Percentiles rank a stretch among this genome's conserved stretches.
These are phyloP conservation scores for Percina caprodes DNA, from an alignment of 2,113 vertebrate genomes.

Conservation along the genomic window DNA sequence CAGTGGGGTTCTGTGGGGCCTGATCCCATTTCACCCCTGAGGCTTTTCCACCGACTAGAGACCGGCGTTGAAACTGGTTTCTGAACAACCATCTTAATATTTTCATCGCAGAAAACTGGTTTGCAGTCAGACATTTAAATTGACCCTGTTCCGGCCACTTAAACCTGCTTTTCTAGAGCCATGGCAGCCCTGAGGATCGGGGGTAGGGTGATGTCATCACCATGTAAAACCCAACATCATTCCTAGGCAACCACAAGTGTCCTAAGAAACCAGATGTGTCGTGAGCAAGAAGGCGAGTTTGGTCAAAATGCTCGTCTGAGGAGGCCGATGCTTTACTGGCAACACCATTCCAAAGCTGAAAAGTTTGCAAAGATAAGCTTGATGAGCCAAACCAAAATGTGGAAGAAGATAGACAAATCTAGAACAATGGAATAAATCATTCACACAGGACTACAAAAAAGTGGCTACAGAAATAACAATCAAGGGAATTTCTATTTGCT, in stretches of 20 bases:
- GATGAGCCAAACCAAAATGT: background rate
- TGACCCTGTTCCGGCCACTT: slow-evolving; percentile 39
- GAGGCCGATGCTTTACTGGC: slow-evolving; percentile 12
- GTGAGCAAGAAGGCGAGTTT: slow-evolving; percentile 43
- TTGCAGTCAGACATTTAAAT: slow-evolving; percentile 40
- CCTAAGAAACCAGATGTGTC: slow-evolving; percentile 71
- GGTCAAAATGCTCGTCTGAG: slow-evolving; percentile 12
- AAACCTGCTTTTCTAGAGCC: slow-evolving; percentile 45
- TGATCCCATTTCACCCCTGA: slow-evolving; percentile 61
- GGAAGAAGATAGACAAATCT: slow-evolving; percentile 12
- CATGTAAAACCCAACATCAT: slow-evolving; percentile 68
- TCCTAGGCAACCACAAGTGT: slow-evolving; percentile 72
- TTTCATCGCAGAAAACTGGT: slow-evolving; percentile 32
- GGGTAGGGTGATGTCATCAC: slow-evolving; percentile 65
- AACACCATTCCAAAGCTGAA: slow-evolving; percentile 6
- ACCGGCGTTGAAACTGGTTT: slow-evolving; percentile 33
- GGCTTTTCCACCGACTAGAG: slow-evolving; percentile 53
- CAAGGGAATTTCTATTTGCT: background rate
- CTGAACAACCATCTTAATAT: slow-evolving; percentile 31
- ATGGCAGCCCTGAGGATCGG: slow-evolving; percentile 27
- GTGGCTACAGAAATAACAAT: slow-evolving; percentile 1
- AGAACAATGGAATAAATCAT: slow-evolving; percentile 20
- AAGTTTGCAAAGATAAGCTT: slow-evolving; percentile 21
- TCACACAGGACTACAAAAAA: slow-evolving; percentile 3
- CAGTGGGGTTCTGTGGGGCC: slow-evolving; percentile 68